phyloP scores from a whole-genome alignment of 1,140 invertebrate genomes.

The Cecropterus lyciades region DNA sequence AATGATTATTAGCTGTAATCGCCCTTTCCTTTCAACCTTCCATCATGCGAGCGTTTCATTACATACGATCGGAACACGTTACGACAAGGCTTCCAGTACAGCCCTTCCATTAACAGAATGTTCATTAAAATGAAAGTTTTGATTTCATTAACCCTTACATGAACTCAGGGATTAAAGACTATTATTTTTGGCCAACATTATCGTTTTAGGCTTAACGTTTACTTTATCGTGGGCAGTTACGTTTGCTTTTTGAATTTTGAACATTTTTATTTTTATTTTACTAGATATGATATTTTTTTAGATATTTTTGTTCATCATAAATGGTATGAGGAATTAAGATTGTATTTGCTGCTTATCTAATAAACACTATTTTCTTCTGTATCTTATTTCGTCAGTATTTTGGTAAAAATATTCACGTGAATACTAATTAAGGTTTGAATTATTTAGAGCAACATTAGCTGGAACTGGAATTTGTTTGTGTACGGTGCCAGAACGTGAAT shows the following conservation, averaged over 20 bases:
- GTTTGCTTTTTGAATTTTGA: background rate
- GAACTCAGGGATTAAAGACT: slow-evolving; percentile 7
- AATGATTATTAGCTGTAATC: slow-evolving; percentile 47
- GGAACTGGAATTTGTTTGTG: slow-evolving; percentile 9
- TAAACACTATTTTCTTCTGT: background rate
- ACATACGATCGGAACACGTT: slow-evolving; percentile 3
- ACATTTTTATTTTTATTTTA: background rate
- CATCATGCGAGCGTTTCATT: slow-evolving; percentile 35
- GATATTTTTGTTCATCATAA: too few relatives aligned
- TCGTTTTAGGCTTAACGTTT: background rate
- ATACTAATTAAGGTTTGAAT: background rate
- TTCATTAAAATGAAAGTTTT: slow-evolving; percentile 32
- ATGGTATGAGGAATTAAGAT: too few relatives aligned
- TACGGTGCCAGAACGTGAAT: slow-evolving; percentile 6
- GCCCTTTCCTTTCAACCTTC: slow-evolving; percentile 42
- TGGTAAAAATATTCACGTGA: background rate
- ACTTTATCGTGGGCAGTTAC: background rate
- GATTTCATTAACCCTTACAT: slow-evolving; percentile 22
- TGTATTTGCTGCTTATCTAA: too few relatives aligned
- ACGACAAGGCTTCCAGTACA: background rate
- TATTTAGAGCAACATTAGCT: slow-evolving; percentile 13
- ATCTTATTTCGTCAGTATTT: background rate
- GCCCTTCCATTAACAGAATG: slow-evolving; percentile 18
- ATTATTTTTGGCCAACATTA: slow-evolving; percentile 7
- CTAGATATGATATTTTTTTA: too few relatives aligned